A percentile compares a stretch with the other conserved stretches of the same genome.
Conservation (phyloP, 2,888 invertebrate species). For the Drosophila paramelanica region DNA sequence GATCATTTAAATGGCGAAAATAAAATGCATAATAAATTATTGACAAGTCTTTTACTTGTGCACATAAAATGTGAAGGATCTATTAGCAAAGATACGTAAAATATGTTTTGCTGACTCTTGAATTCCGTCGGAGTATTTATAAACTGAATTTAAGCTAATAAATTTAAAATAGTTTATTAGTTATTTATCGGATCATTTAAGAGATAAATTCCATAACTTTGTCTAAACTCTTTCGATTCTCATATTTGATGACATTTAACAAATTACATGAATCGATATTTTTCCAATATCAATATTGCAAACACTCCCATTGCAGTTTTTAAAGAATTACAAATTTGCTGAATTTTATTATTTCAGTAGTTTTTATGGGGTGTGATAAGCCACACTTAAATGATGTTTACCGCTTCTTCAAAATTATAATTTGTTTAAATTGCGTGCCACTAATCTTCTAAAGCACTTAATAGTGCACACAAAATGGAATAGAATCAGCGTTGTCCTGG, state of each 20-base stretch:
- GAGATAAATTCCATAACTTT: too few species aligned
- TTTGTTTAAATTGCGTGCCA: constrained; percentile 9
- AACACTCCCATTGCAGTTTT: too few species aligned
- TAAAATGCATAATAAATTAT: constrained; percentile 53
- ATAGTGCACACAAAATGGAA: constrained; percentile 43
- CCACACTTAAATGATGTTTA: not conserved
- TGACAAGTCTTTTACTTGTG: constrained; percentile 29
- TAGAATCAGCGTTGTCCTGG: constrained; percentile 40
- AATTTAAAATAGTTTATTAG: too few species aligned
- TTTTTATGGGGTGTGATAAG: too few species aligned
- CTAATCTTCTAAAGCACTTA: constrained; percentile 64
- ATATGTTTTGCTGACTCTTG: not conserved
- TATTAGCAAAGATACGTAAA: not conserved
- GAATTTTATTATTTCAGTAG: too few species aligned
- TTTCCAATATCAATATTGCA: too few species aligned
- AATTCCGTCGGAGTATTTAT: not conserved
- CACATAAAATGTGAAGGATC: constrained; percentile 9
- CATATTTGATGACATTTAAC: too few species aligned
- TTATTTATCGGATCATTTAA: too few species aligned
- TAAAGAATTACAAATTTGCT: too few species aligned
- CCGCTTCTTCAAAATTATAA: not conserved
- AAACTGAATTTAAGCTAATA: too few species aligned
- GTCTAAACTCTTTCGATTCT: too few species aligned
- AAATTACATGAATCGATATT: too few species aligned
- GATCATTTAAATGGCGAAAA: constrained; percentile 48